These are phyloP conservation scores for Maccullochella peelii DNA, from an alignment of 2,113 vertebrate genomes.

Conservation along the genomic window DNA sequence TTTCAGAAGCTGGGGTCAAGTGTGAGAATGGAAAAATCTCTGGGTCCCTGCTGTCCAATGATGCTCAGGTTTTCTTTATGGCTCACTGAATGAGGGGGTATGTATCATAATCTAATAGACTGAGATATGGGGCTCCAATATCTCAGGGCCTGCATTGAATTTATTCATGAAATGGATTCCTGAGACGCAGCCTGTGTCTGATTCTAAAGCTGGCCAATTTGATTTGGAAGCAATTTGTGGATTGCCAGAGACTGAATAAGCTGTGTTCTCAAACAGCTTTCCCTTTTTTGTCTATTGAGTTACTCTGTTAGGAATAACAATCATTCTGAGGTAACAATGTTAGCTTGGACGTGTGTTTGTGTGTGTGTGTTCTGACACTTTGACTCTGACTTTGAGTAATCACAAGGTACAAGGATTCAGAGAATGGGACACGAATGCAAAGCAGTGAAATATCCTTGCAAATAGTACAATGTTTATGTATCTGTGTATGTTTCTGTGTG, in stretches of 20 bases:
- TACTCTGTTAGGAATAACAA: constrained; percentile 35
- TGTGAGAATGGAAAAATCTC: not conserved
- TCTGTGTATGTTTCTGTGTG: not conserved
- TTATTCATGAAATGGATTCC: constrained; percentile 42
- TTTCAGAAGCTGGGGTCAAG: not conserved
- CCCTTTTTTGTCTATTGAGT: constrained; percentile 37
- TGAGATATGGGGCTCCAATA: not conserved
- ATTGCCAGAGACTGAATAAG: constrained; percentile 37
- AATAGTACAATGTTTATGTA: not conserved
- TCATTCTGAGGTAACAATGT: constrained; percentile 30
- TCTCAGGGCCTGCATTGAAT: constrained; percentile 22
- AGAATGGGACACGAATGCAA: constrained; percentile 6
- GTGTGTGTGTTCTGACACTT: constrained; percentile 22
- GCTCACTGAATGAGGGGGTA: constrained; percentile 1
- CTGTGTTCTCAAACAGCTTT: constrained; percentile 24
- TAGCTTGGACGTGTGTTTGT: constrained; percentile 7
- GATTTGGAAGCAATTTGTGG: constrained; percentile 51
- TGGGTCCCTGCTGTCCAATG: not conserved
- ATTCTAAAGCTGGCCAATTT: constrained; percentile 22
- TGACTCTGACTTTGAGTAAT: not conserved
- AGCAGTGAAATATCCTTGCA: not conserved
- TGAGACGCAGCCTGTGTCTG: not conserved
- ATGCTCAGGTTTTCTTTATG: constrained; percentile 14
- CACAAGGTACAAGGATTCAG: not conserved
- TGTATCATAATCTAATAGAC: constrained; percentile 36